Evolutionary conservation across 1,140 invertebrate species (phyloP).

Genomic region (Tetramorium alpestre): DNA sequence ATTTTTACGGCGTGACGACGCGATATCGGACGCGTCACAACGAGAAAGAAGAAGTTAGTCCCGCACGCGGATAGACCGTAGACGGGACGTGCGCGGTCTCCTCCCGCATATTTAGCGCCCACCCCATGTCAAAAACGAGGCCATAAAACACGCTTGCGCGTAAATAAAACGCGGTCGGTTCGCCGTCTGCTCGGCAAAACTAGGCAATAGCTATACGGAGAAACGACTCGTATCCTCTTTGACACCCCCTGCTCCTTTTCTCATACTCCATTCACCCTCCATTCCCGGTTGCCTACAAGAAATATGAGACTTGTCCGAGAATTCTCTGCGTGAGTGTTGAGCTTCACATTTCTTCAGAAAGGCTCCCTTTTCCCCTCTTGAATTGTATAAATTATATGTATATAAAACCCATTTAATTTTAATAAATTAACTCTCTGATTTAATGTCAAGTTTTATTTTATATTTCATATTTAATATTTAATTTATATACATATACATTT

Average conservation of each 20-base stretch:
- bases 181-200: conserved; percentile 61
- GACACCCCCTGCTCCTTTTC: conserved; percentile 35
- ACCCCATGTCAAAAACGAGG: conserved; percentile 72
- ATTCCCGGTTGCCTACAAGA: conserved; percentile 40
- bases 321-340: neutral
- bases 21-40: conserved; percentile 36
- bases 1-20: conserved; percentile 59
- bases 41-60: conserved; percentile 55
- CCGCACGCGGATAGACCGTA: conserved; percentile 46
- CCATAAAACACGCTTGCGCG: conserved; percentile 81
- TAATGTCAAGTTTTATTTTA: neutral
- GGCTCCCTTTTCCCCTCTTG: neutral
- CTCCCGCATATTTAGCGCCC: conserved; percentile 77
- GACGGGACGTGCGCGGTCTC: conserved; percentile 57
- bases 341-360: neutral
- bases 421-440: neutral
- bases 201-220: conserved; percentile 57
- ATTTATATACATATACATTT: neutral
- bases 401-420: neutral
- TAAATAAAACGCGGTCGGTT: conserved; percentile 78
- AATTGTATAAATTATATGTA: neutral
- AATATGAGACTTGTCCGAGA: conserved; percentile 10
- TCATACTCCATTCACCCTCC: conserved; percentile 45
- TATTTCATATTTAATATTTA: neutral
- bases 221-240: conserved; percentile 31